Evolutionary conservation across 2,113 vertebrate genomes (phyloP).

Genomic region (Cairina moschata): DNA sequence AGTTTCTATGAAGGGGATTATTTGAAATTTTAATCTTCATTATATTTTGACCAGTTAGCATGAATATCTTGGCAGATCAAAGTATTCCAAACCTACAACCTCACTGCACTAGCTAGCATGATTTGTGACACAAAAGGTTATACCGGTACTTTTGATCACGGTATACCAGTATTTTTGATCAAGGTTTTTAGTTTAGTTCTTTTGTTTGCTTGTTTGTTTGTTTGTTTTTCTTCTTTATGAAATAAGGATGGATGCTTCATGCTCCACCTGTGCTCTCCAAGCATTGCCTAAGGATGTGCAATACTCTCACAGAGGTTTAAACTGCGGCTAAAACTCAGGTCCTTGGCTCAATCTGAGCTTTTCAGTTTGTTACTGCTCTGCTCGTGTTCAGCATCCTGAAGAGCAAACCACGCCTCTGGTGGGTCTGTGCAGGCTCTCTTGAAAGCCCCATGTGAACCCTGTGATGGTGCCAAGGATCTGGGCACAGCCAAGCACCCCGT

Average conservation of each 20-base stretch:
- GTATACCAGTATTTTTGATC: not conserved
- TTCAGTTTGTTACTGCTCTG: not conserved
- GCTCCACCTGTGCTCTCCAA: not conserved
- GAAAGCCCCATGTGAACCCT: accelerated
- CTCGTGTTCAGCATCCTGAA: not conserved
- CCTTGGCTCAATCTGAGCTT: not conserved
- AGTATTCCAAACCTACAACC: not conserved
- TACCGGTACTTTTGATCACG: not conserved
- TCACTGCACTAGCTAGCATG: not conserved
- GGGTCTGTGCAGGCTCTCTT: not conserved
- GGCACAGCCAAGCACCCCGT: not conserved
- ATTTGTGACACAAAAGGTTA: not conserved
- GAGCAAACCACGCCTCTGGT: not conserved
- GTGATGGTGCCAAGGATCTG: not conserved
- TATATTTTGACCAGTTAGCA: not conserved
- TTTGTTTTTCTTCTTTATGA: not conserved
- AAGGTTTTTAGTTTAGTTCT: no score
- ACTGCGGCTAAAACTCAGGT: no score
- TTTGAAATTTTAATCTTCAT: not conserved
- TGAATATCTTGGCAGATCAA: not conserved
- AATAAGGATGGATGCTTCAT: not conserved
- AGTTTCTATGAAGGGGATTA: not conserved
- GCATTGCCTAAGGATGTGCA: not conserved
- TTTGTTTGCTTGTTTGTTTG: not conserved
- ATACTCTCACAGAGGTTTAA: not conserved